Conservation (phyloP, 2,797 vertebrate species). For the Hypotaenidia okinawae region DNA sequence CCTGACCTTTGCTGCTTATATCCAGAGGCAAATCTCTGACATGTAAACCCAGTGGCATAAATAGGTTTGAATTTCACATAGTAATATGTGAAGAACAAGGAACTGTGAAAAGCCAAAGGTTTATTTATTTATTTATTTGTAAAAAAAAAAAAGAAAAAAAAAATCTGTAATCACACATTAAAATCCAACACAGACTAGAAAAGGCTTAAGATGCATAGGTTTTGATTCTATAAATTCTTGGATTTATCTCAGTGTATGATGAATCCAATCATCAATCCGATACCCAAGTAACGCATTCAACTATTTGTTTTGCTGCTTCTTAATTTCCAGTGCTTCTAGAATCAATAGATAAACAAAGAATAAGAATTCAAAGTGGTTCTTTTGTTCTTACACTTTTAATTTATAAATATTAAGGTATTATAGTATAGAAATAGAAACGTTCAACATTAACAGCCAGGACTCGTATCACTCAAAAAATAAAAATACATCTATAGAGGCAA, state of each 20-base stretch:
- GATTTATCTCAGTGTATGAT: neutral
- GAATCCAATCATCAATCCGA: neutral
- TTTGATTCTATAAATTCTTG: neutral
- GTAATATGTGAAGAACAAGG: constrained; percentile 49
- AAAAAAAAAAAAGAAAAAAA: neutral
- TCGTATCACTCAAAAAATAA: neutral
- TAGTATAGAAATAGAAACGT: neutral
- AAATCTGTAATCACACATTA: constrained; percentile 19
- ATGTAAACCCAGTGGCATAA: constrained; percentile 15
- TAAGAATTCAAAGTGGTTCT: neutral
- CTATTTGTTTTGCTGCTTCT: neutral
- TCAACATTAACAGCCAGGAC: neutral
- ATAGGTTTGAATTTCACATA: constrained; percentile 48
- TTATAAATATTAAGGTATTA: neutral
- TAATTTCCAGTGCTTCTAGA: neutral
- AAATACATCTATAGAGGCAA: no score
- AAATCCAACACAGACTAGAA: neutral
- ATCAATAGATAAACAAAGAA: neutral
- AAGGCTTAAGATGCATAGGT: neutral
- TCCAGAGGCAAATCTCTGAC: constrained; percentile 36
- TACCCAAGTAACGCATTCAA: neutral
- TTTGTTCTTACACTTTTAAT: neutral
- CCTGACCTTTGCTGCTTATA: constrained; percentile 57
- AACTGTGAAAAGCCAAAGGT: constrained; percentile 60
- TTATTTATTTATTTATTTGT: constrained; percentile 27